Percentiles rank a stretch among this genome's conserved stretches.
phyloP scores from a whole-genome alignment of 2,888 invertebrate genomes.

The Phalera bucephala region DNA sequence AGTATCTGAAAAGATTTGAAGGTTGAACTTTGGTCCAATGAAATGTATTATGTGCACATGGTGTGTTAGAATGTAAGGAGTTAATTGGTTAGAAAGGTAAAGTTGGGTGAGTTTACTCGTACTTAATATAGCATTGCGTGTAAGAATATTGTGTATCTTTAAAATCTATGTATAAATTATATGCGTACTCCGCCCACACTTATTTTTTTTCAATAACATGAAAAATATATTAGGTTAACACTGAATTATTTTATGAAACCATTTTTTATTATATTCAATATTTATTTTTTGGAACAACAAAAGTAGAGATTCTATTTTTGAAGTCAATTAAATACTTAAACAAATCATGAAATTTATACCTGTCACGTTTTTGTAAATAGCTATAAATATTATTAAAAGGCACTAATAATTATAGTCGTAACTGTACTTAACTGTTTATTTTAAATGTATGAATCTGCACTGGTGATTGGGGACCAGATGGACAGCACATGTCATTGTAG shows the following conservation, averaged over 20 bases:
- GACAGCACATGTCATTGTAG: constrained; percentile 50
- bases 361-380: constrained; percentile 25
- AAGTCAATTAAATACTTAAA: constrained; percentile 25
- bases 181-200: constrained; percentile 6
- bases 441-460: constrained; percentile 43
- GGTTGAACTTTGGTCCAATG: constrained; percentile 83
- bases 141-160: constrained; percentile 13
- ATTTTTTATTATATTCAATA: no score
- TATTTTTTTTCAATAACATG: constrained; percentile 1
- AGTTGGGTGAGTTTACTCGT: constrained; percentile 7
- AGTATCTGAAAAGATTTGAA: constrained; percentile 61
- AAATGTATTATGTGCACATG: constrained; percentile 74
- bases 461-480: constrained; percentile 71
- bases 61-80: constrained; percentile 63
- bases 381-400: constrained; percentile 21
- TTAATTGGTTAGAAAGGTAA: constrained; percentile 21
- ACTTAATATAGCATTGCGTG: constrained; percentile 16
- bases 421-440: constrained; percentile 20
- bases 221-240: neutral
- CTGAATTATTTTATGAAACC: neutral
- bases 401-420: constrained; percentile 34
- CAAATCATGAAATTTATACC: constrained; percentile 3
- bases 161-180: constrained; percentile 12
- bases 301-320: constrained; percentile 9
- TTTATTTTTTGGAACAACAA: neutral